phyloP scores from a whole-genome alignment of 2,888 invertebrate species.

The Leistus spinibarbis region DNA sequence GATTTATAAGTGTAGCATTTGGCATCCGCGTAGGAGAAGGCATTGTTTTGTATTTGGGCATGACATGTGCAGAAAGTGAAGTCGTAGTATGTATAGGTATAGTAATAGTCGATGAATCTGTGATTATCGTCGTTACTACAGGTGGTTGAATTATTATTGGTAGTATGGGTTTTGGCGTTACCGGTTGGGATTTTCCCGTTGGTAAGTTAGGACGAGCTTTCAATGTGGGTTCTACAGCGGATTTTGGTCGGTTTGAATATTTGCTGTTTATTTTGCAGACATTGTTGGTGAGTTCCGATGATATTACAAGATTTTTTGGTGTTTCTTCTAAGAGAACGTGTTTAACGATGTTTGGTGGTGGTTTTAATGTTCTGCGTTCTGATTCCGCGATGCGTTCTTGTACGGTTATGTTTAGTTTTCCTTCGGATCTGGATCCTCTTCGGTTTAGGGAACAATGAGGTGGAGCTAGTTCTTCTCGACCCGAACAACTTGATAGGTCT shows the following conservation, averaged over 20 bases:
- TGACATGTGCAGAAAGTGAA: conserved; percentile 48
- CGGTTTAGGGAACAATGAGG: conserved; percentile 62
- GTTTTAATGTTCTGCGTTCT: conserved; percentile 65
- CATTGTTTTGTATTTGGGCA: conserved; percentile 64
- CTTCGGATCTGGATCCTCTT: conserved; percentile 81
- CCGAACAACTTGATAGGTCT: conserved; percentile 66
- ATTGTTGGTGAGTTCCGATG: conserved; percentile 22
- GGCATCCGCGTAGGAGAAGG: conserved; percentile 60
- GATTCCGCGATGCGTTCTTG: conserved; percentile 67
- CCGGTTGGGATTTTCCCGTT: conserved; percentile 30
- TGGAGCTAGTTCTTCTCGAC: conserved; percentile 63
- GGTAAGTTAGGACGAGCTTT: conserved; percentile 27
- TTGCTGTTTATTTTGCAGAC: conserved; percentile 40
- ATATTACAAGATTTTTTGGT: conserved; percentile 14
- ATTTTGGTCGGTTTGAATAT: conserved; percentile 49
- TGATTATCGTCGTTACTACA: conserved; percentile 55
- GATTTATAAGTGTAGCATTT: conserved; percentile 53
- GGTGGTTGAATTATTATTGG: conserved; percentile 38
- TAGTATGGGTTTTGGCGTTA: conserved; percentile 42
- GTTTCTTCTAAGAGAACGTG: conserved; percentile 17
- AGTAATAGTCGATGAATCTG: conserved; percentile 62
- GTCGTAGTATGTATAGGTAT: conserved; percentile 59
- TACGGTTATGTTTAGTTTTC: conserved; percentile 72
- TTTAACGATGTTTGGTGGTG: conserved; percentile 40
- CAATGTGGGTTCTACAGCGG: conserved; percentile 48